Conservation (phyloP, 2,888 invertebrate genomes). For the Trypoxylon attenuatum region DNA sequence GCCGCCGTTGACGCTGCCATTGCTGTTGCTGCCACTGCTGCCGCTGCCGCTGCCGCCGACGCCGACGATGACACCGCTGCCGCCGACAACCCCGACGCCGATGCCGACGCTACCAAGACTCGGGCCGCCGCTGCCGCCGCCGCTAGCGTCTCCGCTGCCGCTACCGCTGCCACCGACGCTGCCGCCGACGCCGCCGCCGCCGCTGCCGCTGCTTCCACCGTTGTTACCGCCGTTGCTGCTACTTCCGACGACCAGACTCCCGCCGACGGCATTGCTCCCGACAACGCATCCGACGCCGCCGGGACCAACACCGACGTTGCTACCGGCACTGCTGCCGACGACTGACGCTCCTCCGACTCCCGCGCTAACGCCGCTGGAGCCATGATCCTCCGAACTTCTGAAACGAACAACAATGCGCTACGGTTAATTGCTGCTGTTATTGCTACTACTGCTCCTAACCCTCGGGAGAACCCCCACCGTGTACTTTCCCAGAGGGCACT, state of each 20-base stretch:
- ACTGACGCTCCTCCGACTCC: conserved; percentile 43
- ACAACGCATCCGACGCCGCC: too few relatives aligned
- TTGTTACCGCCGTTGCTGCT: conserved; percentile 17
- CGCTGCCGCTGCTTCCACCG: background rate
- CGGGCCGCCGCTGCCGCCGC: conserved; percentile 2
- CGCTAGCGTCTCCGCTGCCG: conserved; percentile 6
- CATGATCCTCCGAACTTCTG: conserved; percentile 72
- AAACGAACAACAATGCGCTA: conserved; percentile 44
- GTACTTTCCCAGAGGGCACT: too few relatives aligned
- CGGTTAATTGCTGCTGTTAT: too few relatives aligned
- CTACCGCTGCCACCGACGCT: conserved; percentile 12
- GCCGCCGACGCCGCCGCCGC: background rate
- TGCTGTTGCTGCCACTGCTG: conserved; percentile 3
- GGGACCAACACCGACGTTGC: conserved; percentile 3
- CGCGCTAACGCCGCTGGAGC: conserved; percentile 61
- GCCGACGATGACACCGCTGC: conserved; percentile 9
- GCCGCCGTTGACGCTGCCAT: background rate
- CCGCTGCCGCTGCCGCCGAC: conserved; percentile 5
- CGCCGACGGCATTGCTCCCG: too few relatives aligned
- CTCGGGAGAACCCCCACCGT: too few relatives aligned
- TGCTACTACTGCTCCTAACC: too few relatives aligned
- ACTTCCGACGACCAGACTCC: conserved; percentile 18
- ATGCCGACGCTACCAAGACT: conserved; percentile 18
- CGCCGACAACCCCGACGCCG: conserved; percentile 38
- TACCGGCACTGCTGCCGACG: conserved; percentile 4